These are phyloP conservation scores for Lordiphosa stackelbergi DNA, from an alignment of 1,140 invertebrate genomes.

Conservation along the genomic window DNA sequence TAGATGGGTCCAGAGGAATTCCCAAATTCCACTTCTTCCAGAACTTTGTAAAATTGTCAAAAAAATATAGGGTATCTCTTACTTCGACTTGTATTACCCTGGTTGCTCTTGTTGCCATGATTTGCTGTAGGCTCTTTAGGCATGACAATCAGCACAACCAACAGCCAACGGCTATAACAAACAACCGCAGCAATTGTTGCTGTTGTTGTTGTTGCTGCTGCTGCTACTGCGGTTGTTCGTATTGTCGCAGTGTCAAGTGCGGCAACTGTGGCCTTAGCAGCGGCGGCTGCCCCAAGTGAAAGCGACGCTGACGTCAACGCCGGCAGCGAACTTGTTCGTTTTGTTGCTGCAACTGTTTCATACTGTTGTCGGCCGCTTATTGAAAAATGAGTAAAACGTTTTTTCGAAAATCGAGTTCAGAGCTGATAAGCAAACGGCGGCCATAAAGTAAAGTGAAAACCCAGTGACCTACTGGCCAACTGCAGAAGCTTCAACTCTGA, in stretches of 20 bases:
- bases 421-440: conserved; percentile 60
- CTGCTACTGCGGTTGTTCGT: conserved; percentile 34
- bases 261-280: conserved; percentile 3
- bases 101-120: conserved; percentile 23
- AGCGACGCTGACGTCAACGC: conserved; percentile 38
- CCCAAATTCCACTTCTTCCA: too few relatives aligned
- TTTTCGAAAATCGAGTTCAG: conserved; percentile 59
- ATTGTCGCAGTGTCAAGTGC: conserved; percentile 67
- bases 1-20: too few relatives aligned
- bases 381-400: conserved; percentile 69
- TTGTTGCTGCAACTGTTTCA: conserved; percentile 21
- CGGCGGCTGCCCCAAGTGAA: conserved; percentile 57
- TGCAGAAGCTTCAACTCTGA: conserved; percentile 18
- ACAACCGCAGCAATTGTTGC: conserved; percentile 70
- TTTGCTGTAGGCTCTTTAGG: conserved; percentile 53
- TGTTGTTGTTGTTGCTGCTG: conserved; percentile 16
- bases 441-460: conserved; percentile 71
- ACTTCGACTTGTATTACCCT: conserved; percentile 4
- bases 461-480: conserved; percentile 67
- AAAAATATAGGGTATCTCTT: neutral
- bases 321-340: conserved; percentile 42
- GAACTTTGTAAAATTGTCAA: too few relatives aligned
- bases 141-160: conserved; percentile 69
- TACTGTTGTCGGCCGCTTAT: conserved; percentile 40
- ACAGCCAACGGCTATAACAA: conserved; percentile 65